Base-by-base conservation (phyloP, 2,888 invertebrate genomes). In the Thera obeliscata region DNA sequence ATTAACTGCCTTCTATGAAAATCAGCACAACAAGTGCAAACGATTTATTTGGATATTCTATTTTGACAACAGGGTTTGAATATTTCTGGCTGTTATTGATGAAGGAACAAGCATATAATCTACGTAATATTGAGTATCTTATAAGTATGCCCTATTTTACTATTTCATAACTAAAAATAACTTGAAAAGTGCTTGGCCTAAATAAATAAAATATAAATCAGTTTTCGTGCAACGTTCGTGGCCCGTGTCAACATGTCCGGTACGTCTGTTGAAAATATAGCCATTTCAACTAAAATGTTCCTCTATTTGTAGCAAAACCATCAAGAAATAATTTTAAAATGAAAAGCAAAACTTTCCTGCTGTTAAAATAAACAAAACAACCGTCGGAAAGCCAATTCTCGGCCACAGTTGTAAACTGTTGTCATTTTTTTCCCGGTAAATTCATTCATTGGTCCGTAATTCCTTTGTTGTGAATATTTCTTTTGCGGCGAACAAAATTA, bases 401-500 rank as follows among this genome's bases (percentile, higher is more conserved):
- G 46, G 11, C 2, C 48, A 55, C 54, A 54, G 22, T 67, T 56
- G 54, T 56, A 61, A 68, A 68, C 46, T 61, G 54, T 43, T 48
- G 57, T 38, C n/a, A 46, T 33, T 50, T 55, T 68, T 49, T 11
- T 61, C 52, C 41, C 12, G 33, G 38, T 58, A 66, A 65, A 57
- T 48, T 52, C 12, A 56, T 58, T 60, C 61, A 50, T 50, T 50
- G 7, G 22, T 54, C 3, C 2, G 57, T 71, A 68, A 68, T 64
- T 64, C 64, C 56, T 61, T 64, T 54, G 63, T 52, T 54, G 63
- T 56, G 50, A 67, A 62, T 70, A 46, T 61, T 66, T 61, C 41
- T 63, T 50, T 50, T 6, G 22, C 11, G n/a, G 3, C 8, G 8
- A 33, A 33, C 9, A 33, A 52, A 33, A 0, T 8, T 22, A 22